Percentiles rank a stretch among this genome's conserved stretches.
Evolutionary conservation across 2,113 vertebrate genomes (phyloP).

Genomic region (Phaetusa simplex): DNA sequence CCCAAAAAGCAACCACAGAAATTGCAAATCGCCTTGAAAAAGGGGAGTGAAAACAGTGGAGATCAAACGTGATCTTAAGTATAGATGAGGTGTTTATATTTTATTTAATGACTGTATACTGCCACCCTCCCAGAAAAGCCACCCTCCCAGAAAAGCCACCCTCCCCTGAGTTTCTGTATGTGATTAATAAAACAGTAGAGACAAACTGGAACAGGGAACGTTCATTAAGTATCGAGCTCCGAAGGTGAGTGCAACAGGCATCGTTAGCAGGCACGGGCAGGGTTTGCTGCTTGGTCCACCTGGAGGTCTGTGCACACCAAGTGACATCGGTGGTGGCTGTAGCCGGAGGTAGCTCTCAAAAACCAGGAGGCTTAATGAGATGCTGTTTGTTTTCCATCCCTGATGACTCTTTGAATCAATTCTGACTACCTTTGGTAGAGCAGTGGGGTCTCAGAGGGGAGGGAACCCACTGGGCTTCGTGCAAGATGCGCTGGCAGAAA

Average conservation of each 20-base stretch:
- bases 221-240: not conserved
- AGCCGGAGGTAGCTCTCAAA: not conserved
- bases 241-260: fast-evolving
- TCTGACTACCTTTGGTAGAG: not conserved
- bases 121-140: not conserved
- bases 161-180: not conserved
- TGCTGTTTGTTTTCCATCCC: not conserved
- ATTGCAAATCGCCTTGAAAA: not conserved
- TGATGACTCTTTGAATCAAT: not conserved
- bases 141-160: fast-evolving
- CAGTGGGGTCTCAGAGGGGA: not conserved
- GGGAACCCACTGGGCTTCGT: not conserved
- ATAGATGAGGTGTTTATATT: constrained; percentile 44
- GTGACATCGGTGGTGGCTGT: not conserved
- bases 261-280: fast-evolving
- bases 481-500: not conserved
- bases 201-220: not conserved
- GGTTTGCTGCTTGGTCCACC: not conserved
- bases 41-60: not conserved
- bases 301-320: not conserved
- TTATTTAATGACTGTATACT: constrained; percentile 29
- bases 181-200: not conserved
- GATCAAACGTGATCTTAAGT: constrained; percentile 16
- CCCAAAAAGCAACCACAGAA: constrained; percentile 9
- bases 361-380: not conserved